Conservation (phyloP, 2,113 vertebrate species). For the Podarcis raffonei region DNA sequence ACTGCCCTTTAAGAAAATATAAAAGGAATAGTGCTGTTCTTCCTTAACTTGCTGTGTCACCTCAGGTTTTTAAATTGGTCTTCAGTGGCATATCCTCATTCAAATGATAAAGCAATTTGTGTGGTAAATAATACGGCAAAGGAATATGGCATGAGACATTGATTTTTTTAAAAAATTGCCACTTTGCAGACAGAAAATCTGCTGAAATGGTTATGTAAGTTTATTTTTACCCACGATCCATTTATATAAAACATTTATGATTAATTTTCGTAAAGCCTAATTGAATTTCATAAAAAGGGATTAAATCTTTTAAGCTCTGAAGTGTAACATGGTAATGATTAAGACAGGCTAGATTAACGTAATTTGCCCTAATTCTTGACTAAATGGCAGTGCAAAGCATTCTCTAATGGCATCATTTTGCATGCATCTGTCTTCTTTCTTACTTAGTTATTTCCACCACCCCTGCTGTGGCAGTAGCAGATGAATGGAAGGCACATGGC, state of each 20-base stretch:
- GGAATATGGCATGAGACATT: not conserved
- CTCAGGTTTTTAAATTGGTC: not conserved
- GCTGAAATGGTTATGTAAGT: slow-evolving; percentile 20
- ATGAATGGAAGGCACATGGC: not conserved
- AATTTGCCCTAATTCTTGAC: slow-evolving; percentile 35
- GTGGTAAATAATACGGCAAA: slow-evolving; percentile 34
- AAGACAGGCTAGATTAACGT: slow-evolving; percentile 31
- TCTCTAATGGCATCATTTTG: slow-evolving; percentile 1
- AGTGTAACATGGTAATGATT: slow-evolving; percentile 41
- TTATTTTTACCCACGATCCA: slow-evolving; percentile 60
- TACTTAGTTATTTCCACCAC: slow-evolving; percentile 18
- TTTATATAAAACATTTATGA: slow-evolving; percentile 53
- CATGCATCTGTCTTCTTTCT: slow-evolving; percentile 25
- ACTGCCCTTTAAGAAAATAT: not conserved
- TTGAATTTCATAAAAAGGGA: slow-evolving; percentile 59
- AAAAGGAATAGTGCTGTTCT: not conserved
- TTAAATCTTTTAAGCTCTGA: slow-evolving; percentile 60
- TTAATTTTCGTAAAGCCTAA: slow-evolving; percentile 3
- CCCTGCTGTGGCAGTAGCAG: not conserved
- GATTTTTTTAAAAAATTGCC: slow-evolving; percentile 28
- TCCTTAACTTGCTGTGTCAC: not conserved
- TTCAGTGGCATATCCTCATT: not conserved
- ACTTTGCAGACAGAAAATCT: slow-evolving; percentile 35
- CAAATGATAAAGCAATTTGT: slow-evolving; percentile 28
- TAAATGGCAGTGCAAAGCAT: slow-evolving; percentile 10